Evolutionary conservation across 2,113 vertebrate genomes (phyloP), one percentile per base, ranked within the genome.

Genomic region (Athene noctua): DNA sequence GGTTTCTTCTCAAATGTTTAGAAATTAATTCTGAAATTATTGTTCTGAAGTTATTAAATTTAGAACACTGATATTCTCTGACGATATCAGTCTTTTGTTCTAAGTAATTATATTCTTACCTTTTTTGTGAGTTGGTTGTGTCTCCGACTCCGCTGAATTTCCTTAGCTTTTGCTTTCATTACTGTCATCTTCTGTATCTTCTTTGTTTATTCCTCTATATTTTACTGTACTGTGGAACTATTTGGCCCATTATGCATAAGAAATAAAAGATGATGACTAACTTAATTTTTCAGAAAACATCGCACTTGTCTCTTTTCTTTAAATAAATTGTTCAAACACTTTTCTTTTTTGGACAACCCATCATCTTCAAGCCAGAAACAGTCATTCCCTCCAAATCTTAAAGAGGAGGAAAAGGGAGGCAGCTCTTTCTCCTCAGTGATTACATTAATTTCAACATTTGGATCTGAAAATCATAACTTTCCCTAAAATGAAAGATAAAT

Each of bases 161-260:
- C 13, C 25, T 2, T 6, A 62, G 17, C 3, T 30, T 90, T 46
- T 68, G 7, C 9, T 88, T 82, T 11, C 13, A 47, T 55, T 55
- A 25, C 3, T 0, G 0, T 18, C 1, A 8, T 27, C 30, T 62
- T 88, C 54, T 61, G 6, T 44, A 49, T 7, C 4, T 68, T 9
- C 18, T n/a, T 21, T 34, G 9, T 8, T 86, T 92, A 74, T 54
- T 13, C 7, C 14, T 7, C 11, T 14, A 4, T 77, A 61, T 46
- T 94, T 92, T 77, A 40, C 8, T 46, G 7, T 77, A 58, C 3
- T 46, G 11, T 57, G 17, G 18, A 83, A 49, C 4, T 77, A 36
- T 49, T 70, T 80, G n/a, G 4, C 3, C 4, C 11, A 54, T 42
- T 62, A 42, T 44, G 23, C 21, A 27, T 26, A 30, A 74, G 4